Base-by-base conservation (phyloP, 2,888 invertebrate genomes). In the Teleogryllus oceanicus region DNA sequence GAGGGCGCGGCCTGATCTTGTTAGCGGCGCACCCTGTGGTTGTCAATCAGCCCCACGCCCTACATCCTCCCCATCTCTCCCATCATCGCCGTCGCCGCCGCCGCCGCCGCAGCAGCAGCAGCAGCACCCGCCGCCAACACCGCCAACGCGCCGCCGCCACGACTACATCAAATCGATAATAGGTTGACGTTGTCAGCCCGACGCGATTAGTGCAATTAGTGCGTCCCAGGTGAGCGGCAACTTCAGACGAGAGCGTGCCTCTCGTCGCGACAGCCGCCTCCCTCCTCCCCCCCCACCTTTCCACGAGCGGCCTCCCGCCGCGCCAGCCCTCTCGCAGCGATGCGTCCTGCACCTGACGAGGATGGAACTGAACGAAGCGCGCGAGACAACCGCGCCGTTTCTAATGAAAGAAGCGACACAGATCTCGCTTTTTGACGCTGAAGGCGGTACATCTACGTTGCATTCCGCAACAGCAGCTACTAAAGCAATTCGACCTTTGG, bases 161-260 rank as follows among this genome's bases (percentile, higher is more conserved):
- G 50, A 86, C 86, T 85, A 62, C 62, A 62, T 62, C 62, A 62
- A 62, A 62, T 16, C 62, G 62, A 86, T 87, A 87, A 87, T 86
- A 86, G 86, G 86, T 87, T 86, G 85, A 83, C 84, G 84, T 84
- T 85, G 85, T 85, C 85, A 85, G 84, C 84, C 84, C 50, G 77
- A 79, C 79, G 49, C 77, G 62, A 79, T 79, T 79, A 77, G 74
- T 21, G 51, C 77, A 79, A 79, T 79, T 79, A 79, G 76, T 49
- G 49, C 24, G 37, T 79, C 76, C 79, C 79, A 51, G 74, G 49
- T 37, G 78, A 78, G 74, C 49, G 62, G 62, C 21, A 74, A 78
- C 74, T 49, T 77, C 49, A 77, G 77, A 77, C 50, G 77, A 37
- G 50, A 77, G 77, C 77, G 77, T 24, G 49, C 77, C 77, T 51